Conservation (phyloP, 2,888 invertebrate species). For the Plebejus anna region DNA sequence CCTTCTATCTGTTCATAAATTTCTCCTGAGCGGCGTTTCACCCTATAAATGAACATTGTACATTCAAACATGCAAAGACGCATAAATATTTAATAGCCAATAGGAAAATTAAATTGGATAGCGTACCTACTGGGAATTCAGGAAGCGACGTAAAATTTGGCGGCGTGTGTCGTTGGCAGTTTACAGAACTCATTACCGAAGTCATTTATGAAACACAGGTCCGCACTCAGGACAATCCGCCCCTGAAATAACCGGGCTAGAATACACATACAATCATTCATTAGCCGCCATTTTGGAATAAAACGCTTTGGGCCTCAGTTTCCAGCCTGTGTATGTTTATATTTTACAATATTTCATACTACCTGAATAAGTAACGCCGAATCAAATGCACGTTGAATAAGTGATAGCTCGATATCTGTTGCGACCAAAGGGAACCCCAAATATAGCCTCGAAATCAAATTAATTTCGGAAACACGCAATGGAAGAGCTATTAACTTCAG, state of each 20-base stretch:
- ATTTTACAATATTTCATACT: background rate
- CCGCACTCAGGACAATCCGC: slow-evolving; percentile 50
- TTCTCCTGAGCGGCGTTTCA: background rate
- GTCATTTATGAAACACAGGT: slow-evolving; percentile 58
- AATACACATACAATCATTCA: slow-evolving; percentile 9
- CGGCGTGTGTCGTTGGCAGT: slow-evolving; percentile 54
- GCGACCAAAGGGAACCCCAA: slow-evolving; percentile 44
- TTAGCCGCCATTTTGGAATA: slow-evolving; percentile 12
- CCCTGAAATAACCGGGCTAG: slow-evolving; percentile 34
- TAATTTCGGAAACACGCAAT: slow-evolving; percentile 73
- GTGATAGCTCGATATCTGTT: background rate
- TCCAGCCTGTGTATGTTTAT: background rate
- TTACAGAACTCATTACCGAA: slow-evolving; percentile 59
- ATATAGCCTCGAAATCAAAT: slow-evolving; percentile 60
- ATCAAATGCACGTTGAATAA: slow-evolving; percentile 3
- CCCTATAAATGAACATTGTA: background rate
- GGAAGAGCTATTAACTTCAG: slow-evolving; percentile 58
- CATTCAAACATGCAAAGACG: background rate
- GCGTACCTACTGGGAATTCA: slow-evolving; percentile 4
- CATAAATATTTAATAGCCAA: slow-evolving; percentile 1
- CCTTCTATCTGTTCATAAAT: background rate
- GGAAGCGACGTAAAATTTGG: slow-evolving; percentile 49
- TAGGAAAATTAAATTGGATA: slow-evolving; percentile 11
- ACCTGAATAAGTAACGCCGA: slow-evolving; percentile 7
- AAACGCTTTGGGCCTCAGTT: background rate